These are phyloP conservation scores for Heterocephalus glaber DNA, from an alignment of 2,113 vertebrate species.

Conservation along the genomic window DNA sequence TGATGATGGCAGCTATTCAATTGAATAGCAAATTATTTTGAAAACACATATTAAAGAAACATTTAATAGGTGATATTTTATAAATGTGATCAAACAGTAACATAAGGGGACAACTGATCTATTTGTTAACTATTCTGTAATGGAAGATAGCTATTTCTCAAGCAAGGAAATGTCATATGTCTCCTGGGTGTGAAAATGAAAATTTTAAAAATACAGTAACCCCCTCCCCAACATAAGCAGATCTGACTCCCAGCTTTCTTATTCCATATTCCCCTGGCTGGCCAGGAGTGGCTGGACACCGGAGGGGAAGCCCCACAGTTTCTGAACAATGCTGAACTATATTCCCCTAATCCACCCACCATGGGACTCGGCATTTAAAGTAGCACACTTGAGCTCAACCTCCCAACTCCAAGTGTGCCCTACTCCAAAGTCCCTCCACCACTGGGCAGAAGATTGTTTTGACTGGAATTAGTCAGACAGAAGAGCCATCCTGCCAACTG, in stretches of 20 bases:
- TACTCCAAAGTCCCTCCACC: slow-evolving; percentile 64
- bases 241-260: slow-evolving; percentile 44
- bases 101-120: background rate
- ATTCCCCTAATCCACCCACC: slow-evolving; percentile 75
- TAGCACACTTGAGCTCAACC: slow-evolving; percentile 68
- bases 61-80: background rate
- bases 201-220: background rate
- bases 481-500: slow-evolving; percentile 76
- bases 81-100: background rate
- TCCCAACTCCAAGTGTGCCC: slow-evolving; percentile 72
- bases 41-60: slow-evolving; percentile 42
- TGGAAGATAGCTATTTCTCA: background rate
- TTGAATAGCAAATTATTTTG: background rate
- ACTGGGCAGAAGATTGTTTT: slow-evolving; percentile 81
- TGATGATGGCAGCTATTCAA: background rate
- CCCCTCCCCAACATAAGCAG: background rate
- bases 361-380: slow-evolving; percentile 73
- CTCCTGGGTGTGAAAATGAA: background rate
- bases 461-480: slow-evolving; percentile 82
- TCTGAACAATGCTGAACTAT: slow-evolving; percentile 69
- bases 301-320: slow-evolving; percentile 53
- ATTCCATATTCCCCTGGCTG: slow-evolving; percentile 23
- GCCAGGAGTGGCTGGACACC: slow-evolving; percentile 36
- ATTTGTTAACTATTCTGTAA: background rate
- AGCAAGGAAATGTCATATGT: background rate